Percentiles rank a stretch among this genome's conserved stretches.
Evolutionary conservation across 2,113 vertebrate genomes (phyloP).

Genomic region (Tor tambroides): DNA sequence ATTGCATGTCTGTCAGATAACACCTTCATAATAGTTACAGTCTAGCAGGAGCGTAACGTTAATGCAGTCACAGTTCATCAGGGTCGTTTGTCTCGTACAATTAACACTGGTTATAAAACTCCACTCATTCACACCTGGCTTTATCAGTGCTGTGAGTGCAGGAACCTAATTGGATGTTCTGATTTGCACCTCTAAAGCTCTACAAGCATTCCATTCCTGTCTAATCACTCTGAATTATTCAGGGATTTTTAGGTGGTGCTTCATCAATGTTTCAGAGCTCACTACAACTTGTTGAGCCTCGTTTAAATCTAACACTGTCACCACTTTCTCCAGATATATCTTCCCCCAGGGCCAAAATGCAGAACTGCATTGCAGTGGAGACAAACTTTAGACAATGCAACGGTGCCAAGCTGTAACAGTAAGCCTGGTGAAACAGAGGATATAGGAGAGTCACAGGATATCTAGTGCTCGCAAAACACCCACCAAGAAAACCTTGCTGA

Average conservation of each 20-base stretch:
- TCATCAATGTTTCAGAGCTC: slow-evolving; percentile 30
- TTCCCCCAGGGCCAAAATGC: neutral
- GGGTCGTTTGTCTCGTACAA: slow-evolving; percentile 33
- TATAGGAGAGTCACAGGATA: neutral
- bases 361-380: neutral
- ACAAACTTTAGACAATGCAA: neutral
- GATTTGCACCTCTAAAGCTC: slow-evolving; percentile 47
- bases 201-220: slow-evolving; percentile 31
- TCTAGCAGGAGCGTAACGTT: slow-evolving; percentile 43
- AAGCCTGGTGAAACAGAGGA: neutral
- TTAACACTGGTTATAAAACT: slow-evolving; percentile 50
- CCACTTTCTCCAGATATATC: slow-evolving; percentile 1
- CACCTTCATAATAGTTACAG: slow-evolving; percentile 56
- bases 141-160: slow-evolving; percentile 10
- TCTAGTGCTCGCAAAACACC: neutral
- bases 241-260: slow-evolving; percentile 22
- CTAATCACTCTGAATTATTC: slow-evolving; percentile 42
- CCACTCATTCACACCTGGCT: slow-evolving; percentile 49
- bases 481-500: neutral
- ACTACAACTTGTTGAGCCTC: slow-evolving; percentile 9
- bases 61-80: slow-evolving; percentile 58
- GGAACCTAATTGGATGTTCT: slow-evolving; percentile 47
- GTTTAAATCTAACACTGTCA: slow-evolving; percentile 29
- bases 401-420: neutral
- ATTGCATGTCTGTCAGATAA: slow-evolving; percentile 53